Evolutionary conservation across 2,113 vertebrate genomes (phyloP), one percentile per base, ranked within the genome.

Genomic region (Azemiops feae): DNA sequence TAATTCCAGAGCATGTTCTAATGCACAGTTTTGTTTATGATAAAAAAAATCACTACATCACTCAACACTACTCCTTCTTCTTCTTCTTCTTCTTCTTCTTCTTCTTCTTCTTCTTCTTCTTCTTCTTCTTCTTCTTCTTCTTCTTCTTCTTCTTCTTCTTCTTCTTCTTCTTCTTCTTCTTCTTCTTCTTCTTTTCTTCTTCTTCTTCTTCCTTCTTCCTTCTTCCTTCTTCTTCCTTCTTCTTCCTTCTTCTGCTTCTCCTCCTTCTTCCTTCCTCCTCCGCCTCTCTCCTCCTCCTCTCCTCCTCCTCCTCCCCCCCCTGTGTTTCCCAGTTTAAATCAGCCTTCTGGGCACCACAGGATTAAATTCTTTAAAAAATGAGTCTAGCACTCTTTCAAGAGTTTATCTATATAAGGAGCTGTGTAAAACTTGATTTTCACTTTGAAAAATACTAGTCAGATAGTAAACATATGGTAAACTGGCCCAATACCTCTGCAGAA

Each of bases 1-100:
- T 91, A 92, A 92, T 94, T 92, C 91, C 94, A 94, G 54, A 54
- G 43, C 50, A 69, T 89, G 87, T 74, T 87, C 43, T 74, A 74
- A 92, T 69, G 53, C 43, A 93, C 23, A 88, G 23, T 30, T 43
- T 88, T 69, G 81, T 87, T 94, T 93, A 92, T 60, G 16, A 87
- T 81, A 74, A 87, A 81, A 87, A 93, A 87, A 93, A 45, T n/a
- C 50, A 54, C 39, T 69, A 27, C 81, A 94, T 93, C 81, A 50
- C 22, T 93, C 55, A 23, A 54, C 52, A 69, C n/a, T 2, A 52
- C 55, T 69, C 0, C 16, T 18, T 1, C 6, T 12, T 87, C 30
- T 6, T 1, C n/a, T n/a, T 12, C 64, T n/a, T 2, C 64, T 27
- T 30, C 60, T n/a, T 6, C 64, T 5, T n/a, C 12, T 16, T 7